A percentile compares a stretch with the other conserved stretches of the same genome.
Conservation (phyloP, 2,888 invertebrate genomes). For the Rhorus exstirpatorius region DNA sequence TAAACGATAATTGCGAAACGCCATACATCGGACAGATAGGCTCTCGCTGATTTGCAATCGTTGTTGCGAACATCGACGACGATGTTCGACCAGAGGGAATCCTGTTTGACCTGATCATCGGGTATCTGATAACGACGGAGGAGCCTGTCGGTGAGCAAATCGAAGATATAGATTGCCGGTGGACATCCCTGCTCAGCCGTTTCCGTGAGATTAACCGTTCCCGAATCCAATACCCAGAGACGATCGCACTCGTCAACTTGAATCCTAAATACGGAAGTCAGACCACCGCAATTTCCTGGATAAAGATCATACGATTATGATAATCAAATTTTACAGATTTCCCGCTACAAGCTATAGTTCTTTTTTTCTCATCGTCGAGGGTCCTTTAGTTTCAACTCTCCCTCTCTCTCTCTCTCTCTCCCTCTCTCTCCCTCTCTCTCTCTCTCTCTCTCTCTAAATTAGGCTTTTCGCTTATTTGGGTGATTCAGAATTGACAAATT, state of each 20-base stretch:
- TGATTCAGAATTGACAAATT: too few relatives aligned
- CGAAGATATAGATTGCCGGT: conserved; percentile 91
- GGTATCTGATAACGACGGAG: conserved; percentile 90
- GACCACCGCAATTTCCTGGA: conserved; percentile 89
- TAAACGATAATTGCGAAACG: conserved; percentile 89
- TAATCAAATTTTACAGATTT: neutral
- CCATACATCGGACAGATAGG: conserved; percentile 91
- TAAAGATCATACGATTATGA: neutral
- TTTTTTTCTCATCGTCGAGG: too few relatives aligned
- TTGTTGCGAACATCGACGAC: conserved; percentile 88
- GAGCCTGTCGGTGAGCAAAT: conserved; percentile 89
- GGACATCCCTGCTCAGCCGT: conserved; percentile 90
- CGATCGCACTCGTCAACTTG: conserved; percentile 92
- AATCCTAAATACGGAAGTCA: conserved; percentile 93
- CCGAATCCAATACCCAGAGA: conserved; percentile 94
- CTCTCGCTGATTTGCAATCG: conserved; percentile 89
- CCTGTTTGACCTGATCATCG: conserved; percentile 89
- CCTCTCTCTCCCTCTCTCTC: too few relatives aligned
- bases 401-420: too few relatives aligned
- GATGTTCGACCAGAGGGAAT: conserved; percentile 90
- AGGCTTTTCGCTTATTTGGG: too few relatives aligned
- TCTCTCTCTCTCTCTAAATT: too few relatives aligned
- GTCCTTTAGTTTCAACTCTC: too few relatives aligned
- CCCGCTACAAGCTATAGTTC: too few relatives aligned
- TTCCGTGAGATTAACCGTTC: conserved; percentile 90